Evolutionary conservation across 1,140 invertebrate species (phyloP).

Genomic region (Nomia melanderi): DNA sequence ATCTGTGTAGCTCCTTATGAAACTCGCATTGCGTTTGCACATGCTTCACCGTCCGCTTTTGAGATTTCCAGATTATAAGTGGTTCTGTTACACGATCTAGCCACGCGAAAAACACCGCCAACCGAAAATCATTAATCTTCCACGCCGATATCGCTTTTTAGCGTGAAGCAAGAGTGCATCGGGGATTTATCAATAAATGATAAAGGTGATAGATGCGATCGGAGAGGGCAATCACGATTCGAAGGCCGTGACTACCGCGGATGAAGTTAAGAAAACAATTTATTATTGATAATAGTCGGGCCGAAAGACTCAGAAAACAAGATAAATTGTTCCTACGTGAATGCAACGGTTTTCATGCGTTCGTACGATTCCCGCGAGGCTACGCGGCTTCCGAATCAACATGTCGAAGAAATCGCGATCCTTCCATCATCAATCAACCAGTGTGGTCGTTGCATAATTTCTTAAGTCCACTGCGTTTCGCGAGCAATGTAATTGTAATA

Average conservation of each 20-base stretch:
- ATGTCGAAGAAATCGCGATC: not conserved
- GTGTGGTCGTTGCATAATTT: conserved; percentile 20
- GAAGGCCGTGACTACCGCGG: not conserved
- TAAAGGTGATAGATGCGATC: conserved; percentile 34
- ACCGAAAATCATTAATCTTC: conserved; percentile 32
- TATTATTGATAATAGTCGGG: conserved; percentile 40
- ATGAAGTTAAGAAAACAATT: conserved; percentile 42
- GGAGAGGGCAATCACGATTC: conserved; percentile 20
- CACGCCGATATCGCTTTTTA: not conserved
- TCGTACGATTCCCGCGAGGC: not conserved
- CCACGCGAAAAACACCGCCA: no score
- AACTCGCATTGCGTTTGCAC: no score
- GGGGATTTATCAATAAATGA: conserved; percentile 42
- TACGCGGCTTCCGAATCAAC: not conserved
- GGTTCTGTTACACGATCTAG: not conserved
- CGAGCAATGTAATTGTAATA: not conserved
- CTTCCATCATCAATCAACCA: conserved; percentile 28
- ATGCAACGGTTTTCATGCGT: not conserved
- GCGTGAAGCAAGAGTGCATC: not conserved
- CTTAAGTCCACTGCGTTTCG: not conserved
- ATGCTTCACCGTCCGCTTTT: no score
- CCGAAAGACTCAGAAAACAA: conserved; percentile 8
- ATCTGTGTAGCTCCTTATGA: no score
- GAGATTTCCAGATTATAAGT: no score
- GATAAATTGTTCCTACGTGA: conserved; percentile 41